Evolutionary conservation across 2,113 vertebrate genomes (phyloP).

Genomic region (Vulpes vulpes): DNA sequence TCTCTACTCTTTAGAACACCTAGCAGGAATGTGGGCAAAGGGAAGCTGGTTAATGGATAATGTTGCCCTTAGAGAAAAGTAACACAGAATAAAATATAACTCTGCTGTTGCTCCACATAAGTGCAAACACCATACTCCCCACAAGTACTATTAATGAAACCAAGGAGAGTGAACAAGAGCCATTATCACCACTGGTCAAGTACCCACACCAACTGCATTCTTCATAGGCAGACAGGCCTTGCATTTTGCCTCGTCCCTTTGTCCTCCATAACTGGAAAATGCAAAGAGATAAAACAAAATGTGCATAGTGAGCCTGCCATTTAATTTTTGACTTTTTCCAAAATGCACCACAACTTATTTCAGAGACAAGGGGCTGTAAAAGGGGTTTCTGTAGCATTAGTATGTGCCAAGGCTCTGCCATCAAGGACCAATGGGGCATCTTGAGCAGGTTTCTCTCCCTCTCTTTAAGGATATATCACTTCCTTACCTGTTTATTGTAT

Average conservation of each 20-base stretch:
- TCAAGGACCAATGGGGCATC: neutral
- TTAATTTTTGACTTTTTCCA: neutral
- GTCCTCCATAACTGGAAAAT: neutral
- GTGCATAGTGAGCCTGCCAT: neutral
- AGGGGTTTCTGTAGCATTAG: accelerated
- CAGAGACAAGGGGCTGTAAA: neutral
- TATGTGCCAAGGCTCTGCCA: accelerated
- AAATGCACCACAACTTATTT: neutral
- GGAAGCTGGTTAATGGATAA: slow-evolving; percentile 44
- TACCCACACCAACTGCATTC: neutral
- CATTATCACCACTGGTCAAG: neutral
- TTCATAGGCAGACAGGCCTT: neutral
- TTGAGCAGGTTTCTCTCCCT: neutral
- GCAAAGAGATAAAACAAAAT: neutral
- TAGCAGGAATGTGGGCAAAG: neutral
- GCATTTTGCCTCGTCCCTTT: neutral
- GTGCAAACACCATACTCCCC: neutral
- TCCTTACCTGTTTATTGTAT: neutral
- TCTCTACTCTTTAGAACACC: neutral
- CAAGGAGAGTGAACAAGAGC: neutral
- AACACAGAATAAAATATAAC: slow-evolving; percentile 14
- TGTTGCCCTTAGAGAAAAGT: neutral
- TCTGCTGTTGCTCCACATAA: neutral
- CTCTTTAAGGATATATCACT: neutral
- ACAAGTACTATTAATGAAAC: neutral